Percentiles rank a stretch among this genome's conserved stretches.
Conservation (phyloP, 2,113 vertebrate genomes). For the Lophius piscatorius region DNA sequence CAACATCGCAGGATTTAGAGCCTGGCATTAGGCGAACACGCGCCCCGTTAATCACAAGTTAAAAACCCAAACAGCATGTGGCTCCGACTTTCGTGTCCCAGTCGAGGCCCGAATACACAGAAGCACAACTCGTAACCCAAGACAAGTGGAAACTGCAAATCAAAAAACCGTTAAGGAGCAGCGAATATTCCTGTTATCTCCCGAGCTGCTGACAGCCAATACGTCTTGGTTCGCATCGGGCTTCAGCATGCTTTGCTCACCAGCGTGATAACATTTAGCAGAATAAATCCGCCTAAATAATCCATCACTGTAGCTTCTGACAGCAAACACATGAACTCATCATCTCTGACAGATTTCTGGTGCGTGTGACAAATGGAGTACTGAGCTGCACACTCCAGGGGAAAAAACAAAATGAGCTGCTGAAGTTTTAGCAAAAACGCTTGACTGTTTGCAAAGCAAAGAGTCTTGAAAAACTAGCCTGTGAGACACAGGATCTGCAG, state of each 20-base stretch:
- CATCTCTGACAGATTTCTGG: constrained; percentile 32
- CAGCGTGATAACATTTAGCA: constrained; percentile 52
- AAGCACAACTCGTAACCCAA: constrained; percentile 43
- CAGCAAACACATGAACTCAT: constrained; percentile 31
- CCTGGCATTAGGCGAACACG: constrained; percentile 16
- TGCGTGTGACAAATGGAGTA: constrained; percentile 30
- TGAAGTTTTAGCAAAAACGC: too few relatives aligned
- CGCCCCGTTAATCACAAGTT: constrained; percentile 34
- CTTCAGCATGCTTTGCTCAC: constrained; percentile 24
- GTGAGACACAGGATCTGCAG: too few relatives aligned
- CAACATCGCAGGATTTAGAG: constrained; percentile 50
- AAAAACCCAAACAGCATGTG: constrained; percentile 65
- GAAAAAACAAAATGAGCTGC: constrained; percentile 7
- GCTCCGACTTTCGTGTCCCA: constrained; percentile 31
- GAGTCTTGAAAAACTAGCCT: too few relatives aligned
- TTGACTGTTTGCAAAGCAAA: too few relatives aligned
- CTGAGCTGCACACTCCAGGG: constrained; percentile 22
- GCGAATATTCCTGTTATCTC: constrained; percentile 65
- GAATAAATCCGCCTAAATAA: constrained; percentile 47
- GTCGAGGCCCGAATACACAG: constrained; percentile 18
- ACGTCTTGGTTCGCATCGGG: constrained; percentile 57
- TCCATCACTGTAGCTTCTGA: constrained; percentile 63
- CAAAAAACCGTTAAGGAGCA: constrained; percentile 51
- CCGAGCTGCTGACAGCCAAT: constrained; percentile 51
- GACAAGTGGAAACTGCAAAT: constrained; percentile 70